These are phyloP conservation scores for Actias luna DNA, from an alignment of 2,888 invertebrate species.

Conservation along the genomic window DNA sequence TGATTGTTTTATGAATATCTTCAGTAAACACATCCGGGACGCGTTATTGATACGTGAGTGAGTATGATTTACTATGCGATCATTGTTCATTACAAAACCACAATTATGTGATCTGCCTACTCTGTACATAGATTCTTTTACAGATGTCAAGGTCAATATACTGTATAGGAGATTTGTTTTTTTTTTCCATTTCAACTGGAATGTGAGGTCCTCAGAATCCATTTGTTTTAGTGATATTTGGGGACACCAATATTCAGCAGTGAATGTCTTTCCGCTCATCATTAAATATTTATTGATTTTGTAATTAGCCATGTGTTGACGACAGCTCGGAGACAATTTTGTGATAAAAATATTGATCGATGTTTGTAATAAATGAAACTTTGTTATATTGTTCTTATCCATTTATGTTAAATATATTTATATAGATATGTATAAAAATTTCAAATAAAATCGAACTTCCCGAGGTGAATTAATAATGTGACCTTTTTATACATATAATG, in stretches of 20 bases:
- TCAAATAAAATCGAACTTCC: constrained; percentile 15
- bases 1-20: background rate
- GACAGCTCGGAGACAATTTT: no score
- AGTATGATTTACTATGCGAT: background rate
- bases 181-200: no score
- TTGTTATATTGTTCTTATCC: background rate
- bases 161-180: background rate
- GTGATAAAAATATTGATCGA: no score
- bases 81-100: background rate
- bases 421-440: background rate
- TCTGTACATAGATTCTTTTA: background rate
- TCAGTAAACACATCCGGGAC: background rate
- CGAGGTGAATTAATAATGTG: constrained; percentile 44
- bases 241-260: no score
- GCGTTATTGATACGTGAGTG: background rate
- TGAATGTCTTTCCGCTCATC: no score
- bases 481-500: constrained; percentile 70
- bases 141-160: background rate
- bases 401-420: background rate
- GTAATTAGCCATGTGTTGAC: no score
- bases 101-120: background rate
- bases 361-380: background rate
- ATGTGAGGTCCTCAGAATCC: no score
- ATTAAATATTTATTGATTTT: background rate
- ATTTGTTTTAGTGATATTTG: no score